Base-by-base conservation (phyloP, 92 coral and sea anemone species). In the Palythoa grandiflora region DNA sequence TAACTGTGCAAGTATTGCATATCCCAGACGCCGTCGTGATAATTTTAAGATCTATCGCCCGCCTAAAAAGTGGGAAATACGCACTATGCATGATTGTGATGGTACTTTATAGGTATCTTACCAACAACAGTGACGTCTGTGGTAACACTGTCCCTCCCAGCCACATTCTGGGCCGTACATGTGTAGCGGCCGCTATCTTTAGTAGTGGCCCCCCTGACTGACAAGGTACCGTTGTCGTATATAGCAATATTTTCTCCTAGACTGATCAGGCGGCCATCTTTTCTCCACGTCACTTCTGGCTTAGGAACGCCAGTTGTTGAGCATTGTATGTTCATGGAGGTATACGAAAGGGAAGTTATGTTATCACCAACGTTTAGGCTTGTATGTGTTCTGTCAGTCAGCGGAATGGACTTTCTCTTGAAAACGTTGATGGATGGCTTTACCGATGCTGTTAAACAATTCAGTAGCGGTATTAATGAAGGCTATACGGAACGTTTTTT, bases 271-370 rank as follows among this genome's bases (percentile, higher is more conserved):
- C 39, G 84, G 38, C 89, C 92, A 54, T 84, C 74, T 68, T 84
- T 83, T 63, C 75, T 76, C 92, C 92, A 89, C 6, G 74, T 84
- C 48, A 89, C 78, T 9, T 68, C 20, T 6, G 92, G 92, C 13
- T 65, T 63, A 4, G 92, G 92, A 19, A 77, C 65, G 68, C 92
- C 92, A 80, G 89, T 89, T 73, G 83, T 73, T 73, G 74, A 74
- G 21, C 92, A 89, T 3, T 55, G 10, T 11, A 89, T 89, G 63
- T 20, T 76, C 50, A 89, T 52, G 19, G 57, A 72, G 15, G 92
- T 89, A 14, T 87, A 80, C 16, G 92, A 83, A 20, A 89, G 80
- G 14, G 92, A 76, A 13, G 85, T 89, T 37, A 89, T 40, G 48
- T 77, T 76, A 70, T 84, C 92, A 11, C 89, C 88, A 19, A 68